Conservation (phyloP, 2,888 invertebrate genomes). For the Linyphia triangularis region DNA sequence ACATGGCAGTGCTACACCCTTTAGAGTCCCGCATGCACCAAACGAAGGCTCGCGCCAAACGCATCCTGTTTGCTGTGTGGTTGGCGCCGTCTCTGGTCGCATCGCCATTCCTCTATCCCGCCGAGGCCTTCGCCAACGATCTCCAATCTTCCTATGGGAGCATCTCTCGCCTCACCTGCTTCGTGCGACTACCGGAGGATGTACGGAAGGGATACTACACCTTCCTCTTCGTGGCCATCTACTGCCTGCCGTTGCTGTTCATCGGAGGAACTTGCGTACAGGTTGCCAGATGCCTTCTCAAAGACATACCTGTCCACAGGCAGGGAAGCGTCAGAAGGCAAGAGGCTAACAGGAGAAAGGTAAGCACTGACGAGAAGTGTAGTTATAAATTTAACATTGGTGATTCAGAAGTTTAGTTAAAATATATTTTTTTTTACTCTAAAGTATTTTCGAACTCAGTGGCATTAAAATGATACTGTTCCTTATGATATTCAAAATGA, state of each 20-base stretch:
- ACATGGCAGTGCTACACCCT: slow-evolving; percentile 81
- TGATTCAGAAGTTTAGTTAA: no score
- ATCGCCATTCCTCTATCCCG: slow-evolving; percentile 78
- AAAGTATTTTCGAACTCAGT: no score
- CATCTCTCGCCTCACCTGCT: slow-evolving; percentile 80
- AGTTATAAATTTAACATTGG: no score
- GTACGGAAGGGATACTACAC: slow-evolving; percentile 80
- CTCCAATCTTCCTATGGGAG: slow-evolving; percentile 79
- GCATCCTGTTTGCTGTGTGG: slow-evolving; percentile 80
- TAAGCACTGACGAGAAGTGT: no score
- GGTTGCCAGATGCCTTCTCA: slow-evolving; percentile 78
- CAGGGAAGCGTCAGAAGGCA: slow-evolving; percentile 77
- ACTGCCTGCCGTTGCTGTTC: slow-evolving; percentile 79
- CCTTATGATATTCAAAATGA: no score
- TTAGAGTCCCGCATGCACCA: slow-evolving; percentile 80
- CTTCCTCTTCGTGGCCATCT: slow-evolving; percentile 80
- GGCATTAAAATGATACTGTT: no score
- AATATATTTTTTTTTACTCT: no score
- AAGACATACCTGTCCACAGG: slow-evolving; percentile 78
- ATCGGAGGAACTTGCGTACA: slow-evolving; percentile 79
- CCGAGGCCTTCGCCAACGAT: slow-evolving; percentile 72
- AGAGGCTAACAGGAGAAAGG: slow-evolving; percentile 79
- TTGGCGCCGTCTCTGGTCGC: slow-evolving; percentile 79
- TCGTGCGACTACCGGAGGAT: slow-evolving; percentile 79
- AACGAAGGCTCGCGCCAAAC: slow-evolving; percentile 79